These are phyloP conservation scores for Boleophthalmus pectinirostris DNA, from an alignment of 2,113 vertebrate genomes.

Conservation along the genomic window DNA sequence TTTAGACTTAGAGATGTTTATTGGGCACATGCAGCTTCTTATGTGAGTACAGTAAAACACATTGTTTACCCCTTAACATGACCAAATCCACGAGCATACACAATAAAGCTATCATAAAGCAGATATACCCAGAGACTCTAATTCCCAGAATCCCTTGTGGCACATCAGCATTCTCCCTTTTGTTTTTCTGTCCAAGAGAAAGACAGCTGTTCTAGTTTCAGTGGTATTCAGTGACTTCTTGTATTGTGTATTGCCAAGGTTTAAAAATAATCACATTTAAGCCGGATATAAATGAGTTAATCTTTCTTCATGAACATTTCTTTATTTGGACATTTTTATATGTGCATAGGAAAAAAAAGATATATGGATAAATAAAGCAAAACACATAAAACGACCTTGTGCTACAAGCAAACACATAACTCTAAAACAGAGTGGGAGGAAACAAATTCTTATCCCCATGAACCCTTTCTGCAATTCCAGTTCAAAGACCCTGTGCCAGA, in stretches of 20 bases:
- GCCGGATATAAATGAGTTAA: no score
- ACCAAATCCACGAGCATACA: conserved; percentile 1
- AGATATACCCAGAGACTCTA: conserved; percentile 6
- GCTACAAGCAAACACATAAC: no score
- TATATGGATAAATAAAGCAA: no score
- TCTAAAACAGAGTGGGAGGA: no score
- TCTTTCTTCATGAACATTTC: no score
- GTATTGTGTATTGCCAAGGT: not conserved
- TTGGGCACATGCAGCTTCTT: conserved; percentile 40
- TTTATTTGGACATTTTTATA: no score
- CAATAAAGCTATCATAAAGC: conserved; percentile 10
- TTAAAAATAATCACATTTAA: not conserved
- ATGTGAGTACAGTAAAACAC: conserved; percentile 35
- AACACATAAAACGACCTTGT: no score
- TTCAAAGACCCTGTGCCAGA: no score
- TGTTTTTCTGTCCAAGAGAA: conserved; percentile 4
- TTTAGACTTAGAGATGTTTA: conserved; percentile 34
- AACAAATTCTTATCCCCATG: no score
- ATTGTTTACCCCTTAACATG: conserved; percentile 25
- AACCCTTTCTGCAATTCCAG: no score
- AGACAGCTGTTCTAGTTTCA: conserved; percentile 30
- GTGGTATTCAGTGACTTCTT: not conserved
- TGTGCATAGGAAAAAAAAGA: no score
- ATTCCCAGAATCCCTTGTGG: conserved; percentile 28
- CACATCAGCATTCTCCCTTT: conserved; percentile 18